Percentiles rank a stretch among this genome's conserved stretches.
Conservation (phyloP, 1,140 invertebrate species). For the Drosophila varians region DNA sequence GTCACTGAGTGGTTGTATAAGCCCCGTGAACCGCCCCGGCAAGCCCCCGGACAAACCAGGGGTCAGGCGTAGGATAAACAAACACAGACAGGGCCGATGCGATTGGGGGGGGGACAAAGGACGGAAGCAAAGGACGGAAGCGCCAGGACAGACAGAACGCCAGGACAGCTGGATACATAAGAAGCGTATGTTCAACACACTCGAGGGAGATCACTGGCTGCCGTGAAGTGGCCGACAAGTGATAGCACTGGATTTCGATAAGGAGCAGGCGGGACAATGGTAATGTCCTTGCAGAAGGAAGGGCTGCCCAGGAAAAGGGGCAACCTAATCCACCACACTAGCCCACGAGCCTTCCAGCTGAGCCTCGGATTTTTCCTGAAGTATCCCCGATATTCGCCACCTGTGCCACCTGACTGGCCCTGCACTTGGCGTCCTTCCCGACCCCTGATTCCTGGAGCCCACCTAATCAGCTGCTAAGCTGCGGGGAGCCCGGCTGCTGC, state of each 20-base stretch:
- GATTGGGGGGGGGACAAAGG: background rate
- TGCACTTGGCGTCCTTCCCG: background rate
- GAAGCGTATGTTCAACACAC: slow-evolving; percentile 73
- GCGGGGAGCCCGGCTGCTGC: slow-evolving; percentile 14
- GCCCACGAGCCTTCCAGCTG: background rate
- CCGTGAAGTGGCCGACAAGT: slow-evolving; percentile 68
- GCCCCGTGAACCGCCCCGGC: slow-evolving; percentile 24
- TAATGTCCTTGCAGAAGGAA: slow-evolving; percentile 15
- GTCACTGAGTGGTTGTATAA: slow-evolving; percentile 81
- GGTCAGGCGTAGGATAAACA: slow-evolving; percentile 45
- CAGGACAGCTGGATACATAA: slow-evolving; percentile 16
- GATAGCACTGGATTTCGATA: slow-evolving; percentile 60
- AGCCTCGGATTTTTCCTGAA: background rate
- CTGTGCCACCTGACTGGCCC: background rate
- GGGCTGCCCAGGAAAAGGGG: background rate
- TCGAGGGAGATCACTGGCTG: slow-evolving; percentile 76
- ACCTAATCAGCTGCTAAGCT: slow-evolving; percentile 61
- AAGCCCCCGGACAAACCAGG: slow-evolving; percentile 11
- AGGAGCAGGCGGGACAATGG: slow-evolving; percentile 38
- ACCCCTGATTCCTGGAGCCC: background rate
- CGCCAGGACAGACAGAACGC: background rate
- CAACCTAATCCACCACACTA: background rate
- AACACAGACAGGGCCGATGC: slow-evolving; percentile 20
- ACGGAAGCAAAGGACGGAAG: background rate
- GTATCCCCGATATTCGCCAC: slow-evolving; percentile 6